Percentiles rank a stretch among this genome's conserved stretches.
phyloP scores from a whole-genome alignment of 2,888 invertebrate species.

The Xestia c-nigrum region DNA sequence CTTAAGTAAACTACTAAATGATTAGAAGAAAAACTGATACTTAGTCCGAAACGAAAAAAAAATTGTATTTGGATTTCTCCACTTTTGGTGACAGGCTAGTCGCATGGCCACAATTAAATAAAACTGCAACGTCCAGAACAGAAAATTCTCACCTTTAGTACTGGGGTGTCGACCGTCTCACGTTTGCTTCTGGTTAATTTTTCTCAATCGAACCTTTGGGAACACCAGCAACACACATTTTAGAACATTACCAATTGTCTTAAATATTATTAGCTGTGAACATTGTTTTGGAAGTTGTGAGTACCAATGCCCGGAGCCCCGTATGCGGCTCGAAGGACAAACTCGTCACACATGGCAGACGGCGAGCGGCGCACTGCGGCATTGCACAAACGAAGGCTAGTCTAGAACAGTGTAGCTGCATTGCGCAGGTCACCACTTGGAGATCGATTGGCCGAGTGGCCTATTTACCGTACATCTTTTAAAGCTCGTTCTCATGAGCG shows the following conservation, averaged over 20 bases:
- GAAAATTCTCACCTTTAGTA: background rate
- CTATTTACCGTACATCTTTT: background rate
- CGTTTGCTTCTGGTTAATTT: background rate
- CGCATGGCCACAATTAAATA: background rate
- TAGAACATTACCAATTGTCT: no score
- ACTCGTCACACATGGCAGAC: background rate
- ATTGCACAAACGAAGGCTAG: slow-evolving; percentile 9
- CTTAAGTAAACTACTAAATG: background rate
- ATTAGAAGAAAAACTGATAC: background rate
- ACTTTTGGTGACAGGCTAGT: background rate
- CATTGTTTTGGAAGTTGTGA: background rate
- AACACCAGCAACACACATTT: background rate
- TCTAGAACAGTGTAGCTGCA: slow-evolving; percentile 7
- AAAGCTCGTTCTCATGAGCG: background rate
- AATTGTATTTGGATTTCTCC: background rate
- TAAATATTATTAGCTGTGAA: background rate
- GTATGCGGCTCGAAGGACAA: background rate
- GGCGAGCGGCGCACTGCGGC: slow-evolving; percentile 19
- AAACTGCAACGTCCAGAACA: background rate
- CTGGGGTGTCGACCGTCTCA: background rate
- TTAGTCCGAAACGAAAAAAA: background rate
- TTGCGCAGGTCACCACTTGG: slow-evolving; percentile 28
- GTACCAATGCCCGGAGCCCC: background rate
- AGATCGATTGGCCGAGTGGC: background rate
- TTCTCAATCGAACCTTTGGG: background rate